Evolutionary conservation across 2,113 vertebrate genomes (phyloP), one percentile per base, ranked within the genome.

Genomic region (Equus quagga): DNA sequence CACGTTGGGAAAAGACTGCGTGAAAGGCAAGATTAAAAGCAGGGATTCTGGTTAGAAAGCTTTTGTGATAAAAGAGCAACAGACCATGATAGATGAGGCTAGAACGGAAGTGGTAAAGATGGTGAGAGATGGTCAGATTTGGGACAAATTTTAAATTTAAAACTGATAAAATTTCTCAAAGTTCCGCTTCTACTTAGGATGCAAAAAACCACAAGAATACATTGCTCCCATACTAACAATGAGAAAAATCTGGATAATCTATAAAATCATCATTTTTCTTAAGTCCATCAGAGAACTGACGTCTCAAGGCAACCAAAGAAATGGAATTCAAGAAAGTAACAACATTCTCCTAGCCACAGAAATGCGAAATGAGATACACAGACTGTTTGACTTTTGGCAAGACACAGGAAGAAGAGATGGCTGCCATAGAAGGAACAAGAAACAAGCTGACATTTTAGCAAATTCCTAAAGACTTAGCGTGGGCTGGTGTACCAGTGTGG

Each of bases 271-370:
- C 31, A 64, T 36, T 28, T 94, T 87, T 41, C 78, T 58, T 51
- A 81, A 91, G 51, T n/a, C 46, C 75, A 19, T 80, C 64, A 75
- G 78, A 95, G 78, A 97, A 15, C 85, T 7, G 18, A 96, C 23
- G n/a, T 56, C 81, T 88, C 49, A 75, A 96, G 62, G 62, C 83
- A 92, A 82, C 23, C 56, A 51, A 91, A 51, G 41, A 95, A 73
- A 81, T 5, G 28, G 33, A 92, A 60, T 78, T 92, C 31, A 2
- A 54, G 49, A 62, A 44, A 81, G 10, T 46, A 73, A 33, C 33
- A 60, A 76, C 73, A 81, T 26, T 58, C 23, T 79, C 67, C n/a
- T 28, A n/a, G 49, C 36, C 36, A 41, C 36, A 41, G 36, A 41
- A 41, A 41, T 41, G 54, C 83, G 75, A 87, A 73, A 78, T 0